Conservation (phyloP, 2,888 invertebrate species). For the Ceraclea dissimilis region DNA sequence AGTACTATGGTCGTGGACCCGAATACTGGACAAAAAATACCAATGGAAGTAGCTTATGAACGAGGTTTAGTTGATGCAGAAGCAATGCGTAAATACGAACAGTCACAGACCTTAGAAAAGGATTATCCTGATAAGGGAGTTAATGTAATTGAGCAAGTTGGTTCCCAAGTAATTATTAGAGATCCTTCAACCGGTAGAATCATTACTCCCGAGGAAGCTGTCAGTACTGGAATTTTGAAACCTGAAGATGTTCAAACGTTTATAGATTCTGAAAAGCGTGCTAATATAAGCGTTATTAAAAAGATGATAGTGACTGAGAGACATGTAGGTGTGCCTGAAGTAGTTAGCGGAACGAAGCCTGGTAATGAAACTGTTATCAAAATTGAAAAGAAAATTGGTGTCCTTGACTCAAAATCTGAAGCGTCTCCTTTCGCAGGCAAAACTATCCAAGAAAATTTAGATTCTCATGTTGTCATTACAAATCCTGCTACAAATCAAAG, state of each 20-base stretch:
- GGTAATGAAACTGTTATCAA: conserved; percentile 45
- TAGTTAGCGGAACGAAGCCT: conserved; percentile 31
- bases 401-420: conserved; percentile 25
- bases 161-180: conserved; percentile 33
- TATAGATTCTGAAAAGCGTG: conserved; percentile 19
- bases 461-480: conserved; percentile 33
- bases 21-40: conserved; percentile 69
- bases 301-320: conserved; percentile 32
- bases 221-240: conserved; percentile 36
- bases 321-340: not conserved
- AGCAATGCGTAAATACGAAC: conserved; percentile 46
- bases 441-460: conserved; percentile 46
- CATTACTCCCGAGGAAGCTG: conserved; percentile 51
- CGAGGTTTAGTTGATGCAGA: conserved; percentile 61
- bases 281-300: conserved; percentile 20
- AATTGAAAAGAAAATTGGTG: not conserved
- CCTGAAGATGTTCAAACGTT: conserved; percentile 31
- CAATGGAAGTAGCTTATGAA: conserved; percentile 73
- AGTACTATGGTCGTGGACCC: conserved; percentile 67
- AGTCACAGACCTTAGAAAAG: not conserved
- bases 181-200: conserved; percentile 62
- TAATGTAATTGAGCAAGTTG: conserved; percentile 50
- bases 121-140: conserved; percentile 14
- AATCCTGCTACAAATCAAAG: conserved; percentile 62
- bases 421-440: not conserved